These are phyloP conservation scores for Aphodius sticticus DNA, from an alignment of 2,888 invertebrate species.

Conservation along the genomic window DNA sequence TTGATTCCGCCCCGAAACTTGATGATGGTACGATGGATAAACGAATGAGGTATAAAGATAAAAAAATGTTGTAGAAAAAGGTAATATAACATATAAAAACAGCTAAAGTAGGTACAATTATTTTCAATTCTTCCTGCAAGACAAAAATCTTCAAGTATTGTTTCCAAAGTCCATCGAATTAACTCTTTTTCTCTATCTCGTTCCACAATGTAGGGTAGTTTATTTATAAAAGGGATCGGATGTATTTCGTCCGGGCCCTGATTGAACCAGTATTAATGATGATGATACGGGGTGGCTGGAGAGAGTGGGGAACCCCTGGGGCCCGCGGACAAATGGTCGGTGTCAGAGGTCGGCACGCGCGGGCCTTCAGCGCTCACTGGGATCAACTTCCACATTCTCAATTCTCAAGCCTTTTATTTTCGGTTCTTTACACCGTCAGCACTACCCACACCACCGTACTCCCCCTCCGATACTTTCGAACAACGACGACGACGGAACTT, in stretches of 20 bases:
- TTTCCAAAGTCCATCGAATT: constrained; percentile 9
- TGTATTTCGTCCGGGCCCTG: constrained; percentile 41
- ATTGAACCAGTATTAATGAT: constrained; percentile 53
- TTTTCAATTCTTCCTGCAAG: background rate
- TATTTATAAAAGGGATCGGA: constrained; percentile 15
- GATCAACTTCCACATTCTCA: constrained; percentile 43
- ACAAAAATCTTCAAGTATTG: background rate
- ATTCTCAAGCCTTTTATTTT: constrained; percentile 29
- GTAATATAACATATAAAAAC: no score
- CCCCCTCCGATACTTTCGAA: background rate
- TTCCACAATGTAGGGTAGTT: background rate
- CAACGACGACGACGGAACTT: background rate
- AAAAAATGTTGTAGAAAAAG: no score
- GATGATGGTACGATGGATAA: no score
- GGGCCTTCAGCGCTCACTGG: constrained; percentile 45
- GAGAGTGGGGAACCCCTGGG: constrained; percentile 47
- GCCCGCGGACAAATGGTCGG: constrained; percentile 53
- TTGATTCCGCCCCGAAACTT: no score
- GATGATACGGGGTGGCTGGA: constrained; percentile 45
- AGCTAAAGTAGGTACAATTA: no score
- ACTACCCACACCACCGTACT: background rate
- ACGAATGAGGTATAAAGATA: no score
- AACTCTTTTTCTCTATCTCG: background rate
- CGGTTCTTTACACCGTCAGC: background rate
- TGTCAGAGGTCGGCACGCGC: constrained; percentile 56